Evolutionary conservation across 1,140 invertebrate species (phyloP).

Genomic region (Ceratina japonica): DNA sequence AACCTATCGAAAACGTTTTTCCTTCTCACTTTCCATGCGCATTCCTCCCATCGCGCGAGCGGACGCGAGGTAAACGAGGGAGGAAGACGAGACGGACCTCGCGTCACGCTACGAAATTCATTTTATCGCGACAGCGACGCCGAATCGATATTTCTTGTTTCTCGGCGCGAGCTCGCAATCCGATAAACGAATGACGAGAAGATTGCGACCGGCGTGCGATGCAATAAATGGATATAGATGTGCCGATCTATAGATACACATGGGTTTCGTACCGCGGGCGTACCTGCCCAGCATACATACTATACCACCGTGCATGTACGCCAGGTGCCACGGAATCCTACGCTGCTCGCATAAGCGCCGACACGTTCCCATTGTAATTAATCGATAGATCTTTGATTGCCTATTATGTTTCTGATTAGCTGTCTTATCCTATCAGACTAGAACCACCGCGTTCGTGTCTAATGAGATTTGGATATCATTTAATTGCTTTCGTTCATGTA

Average conservation of each 20-base stretch:
- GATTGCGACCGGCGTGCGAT: constrained; percentile 51
- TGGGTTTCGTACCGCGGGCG: background rate
- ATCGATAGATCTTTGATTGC: too few relatives aligned
- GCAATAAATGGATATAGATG: constrained; percentile 50
- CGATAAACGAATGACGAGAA: constrained; percentile 63
- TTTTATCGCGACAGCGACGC: constrained; percentile 62
- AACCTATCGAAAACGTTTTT: constrained; percentile 34
- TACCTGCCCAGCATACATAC: background rate
- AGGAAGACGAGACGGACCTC: too few relatives aligned
- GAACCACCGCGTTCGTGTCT: too few relatives aligned
- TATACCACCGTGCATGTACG: constrained; percentile 1
- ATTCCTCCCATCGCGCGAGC: too few relatives aligned
- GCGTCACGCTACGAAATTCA: constrained; percentile 62
- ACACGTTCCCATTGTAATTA: too few relatives aligned
- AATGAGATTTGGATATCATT: too few relatives aligned
- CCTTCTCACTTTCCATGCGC: background rate
- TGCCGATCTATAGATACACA: constrained; percentile 23
- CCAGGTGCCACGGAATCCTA: constrained; percentile 4
- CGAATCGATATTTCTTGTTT: constrained; percentile 65
- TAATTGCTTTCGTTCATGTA: too few relatives aligned
- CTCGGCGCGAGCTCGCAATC: constrained; percentile 52
- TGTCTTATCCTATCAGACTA: too few relatives aligned
- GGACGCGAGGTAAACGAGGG: too few relatives aligned
- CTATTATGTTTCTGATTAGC: too few relatives aligned
- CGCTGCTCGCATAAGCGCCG: background rate